Evolutionary conservation across 2,797 vertebrate species (phyloP).

Genomic region (Thalassophryne amazonica): DNA sequence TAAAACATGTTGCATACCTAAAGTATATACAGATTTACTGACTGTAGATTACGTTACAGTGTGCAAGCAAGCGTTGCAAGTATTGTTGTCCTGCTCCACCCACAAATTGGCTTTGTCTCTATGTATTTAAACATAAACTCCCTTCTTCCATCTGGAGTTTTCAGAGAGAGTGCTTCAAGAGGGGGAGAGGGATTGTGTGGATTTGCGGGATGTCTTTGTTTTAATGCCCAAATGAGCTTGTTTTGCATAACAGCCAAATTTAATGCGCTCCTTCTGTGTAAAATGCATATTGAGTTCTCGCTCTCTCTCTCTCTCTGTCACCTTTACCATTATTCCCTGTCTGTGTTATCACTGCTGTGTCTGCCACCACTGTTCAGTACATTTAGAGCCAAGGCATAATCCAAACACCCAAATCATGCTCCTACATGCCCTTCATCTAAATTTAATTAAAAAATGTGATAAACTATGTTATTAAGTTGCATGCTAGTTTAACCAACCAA

Average conservation of each 20-base stretch:
- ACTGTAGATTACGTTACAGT: constrained; percentile 16
- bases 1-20: neutral
- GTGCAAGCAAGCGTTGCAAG: constrained; percentile 18
- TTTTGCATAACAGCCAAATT: constrained; percentile 41
- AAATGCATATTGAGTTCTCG: constrained; percentile 11
- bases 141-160: constrained; percentile 10
- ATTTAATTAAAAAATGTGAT: too few species aligned
- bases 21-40: constrained; percentile 26
- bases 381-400: neutral
- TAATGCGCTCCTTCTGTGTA: constrained; percentile 10
- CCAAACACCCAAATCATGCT: neutral
- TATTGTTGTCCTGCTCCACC: constrained; percentile 13
- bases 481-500: neutral
- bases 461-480: too few species aligned
- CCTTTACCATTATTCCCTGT: constrained; percentile 22
- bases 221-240: constrained; percentile 34
- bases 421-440: too few species aligned
- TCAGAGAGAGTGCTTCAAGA: constrained; percentile 10
- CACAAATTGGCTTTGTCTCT: constrained; percentile 16
- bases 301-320: constrained; percentile 15
- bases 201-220: constrained; percentile 17
- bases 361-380: neutral
- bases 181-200: constrained; percentile 13
- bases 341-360: constrained; percentile 6
- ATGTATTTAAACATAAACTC: constrained; percentile 24